Base-by-base conservation (phyloP, 2,888 invertebrate genomes). In the Embidobia sp. region DNA sequence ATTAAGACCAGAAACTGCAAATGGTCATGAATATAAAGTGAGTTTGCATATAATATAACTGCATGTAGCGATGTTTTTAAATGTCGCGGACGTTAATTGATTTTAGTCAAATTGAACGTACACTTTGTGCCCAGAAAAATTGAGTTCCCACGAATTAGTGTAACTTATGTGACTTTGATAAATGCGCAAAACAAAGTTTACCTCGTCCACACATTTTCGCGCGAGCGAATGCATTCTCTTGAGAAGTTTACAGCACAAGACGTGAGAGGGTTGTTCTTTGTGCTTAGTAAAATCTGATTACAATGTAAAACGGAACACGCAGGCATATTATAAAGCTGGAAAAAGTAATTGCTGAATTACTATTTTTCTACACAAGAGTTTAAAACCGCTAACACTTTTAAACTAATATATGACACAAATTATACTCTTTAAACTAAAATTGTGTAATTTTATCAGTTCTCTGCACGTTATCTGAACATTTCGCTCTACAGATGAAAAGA, bases 91-190 rank as follows among this genome's bases (percentile, higher is more conserved):
- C 35, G 57, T 40, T 69, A 69, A 69, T 69, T 57, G 49, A 57
- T 69, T 69, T 57, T 33, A 51, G 53, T 53, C 44, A 33, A 57
- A 69, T 49, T 57, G 69, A 69, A 69, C 49, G 69, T 57, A 46
- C 57, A 69, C 57, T 69, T 69, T 69, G 49, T 49, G 48, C 18
- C 8, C 3, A 42, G 37, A 69, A 69, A 69, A 69, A 59, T 69
- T 22, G 59, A 69, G 59, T 69, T 49, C 11, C 33, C 10, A 37
- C 13, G 59, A 69, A 69, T 59, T 49, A 69, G 59, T 42, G 69
- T 59, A 59, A 59, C 69, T 69, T 69, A 69, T 59, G 51, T 69
- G 51, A 57, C 69, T 69, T 59, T 69, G 69, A 69, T 69, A 69
- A 69, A 69, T 59, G 69, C 49, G 31, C 33, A 51, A 69, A 69